Percentiles rank a stretch among this genome's conserved stretches.
phyloP scores from a whole-genome alignment of 2,888 invertebrate genomes.

The Drosophila sordidapex region DNA sequence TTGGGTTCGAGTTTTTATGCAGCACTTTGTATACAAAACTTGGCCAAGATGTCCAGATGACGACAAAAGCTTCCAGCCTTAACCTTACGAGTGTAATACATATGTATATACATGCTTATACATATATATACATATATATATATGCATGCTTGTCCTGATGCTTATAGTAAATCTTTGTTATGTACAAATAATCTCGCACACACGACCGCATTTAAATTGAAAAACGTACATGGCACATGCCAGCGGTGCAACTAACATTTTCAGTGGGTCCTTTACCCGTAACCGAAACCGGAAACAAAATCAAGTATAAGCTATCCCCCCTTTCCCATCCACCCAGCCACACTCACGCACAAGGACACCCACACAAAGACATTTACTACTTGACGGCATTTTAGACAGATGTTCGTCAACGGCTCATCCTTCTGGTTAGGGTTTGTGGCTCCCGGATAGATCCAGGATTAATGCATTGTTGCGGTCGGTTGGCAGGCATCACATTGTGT shows the following conservation, averaged over 20 bases:
- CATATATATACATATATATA: neutral
- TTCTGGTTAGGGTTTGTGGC: conserved; percentile 12
- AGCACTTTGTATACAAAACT: conserved; percentile 46
- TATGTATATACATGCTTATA: neutral
- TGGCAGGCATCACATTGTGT: conserved; percentile 49
- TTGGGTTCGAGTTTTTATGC: conserved; percentile 56
- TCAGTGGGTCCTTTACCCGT: conserved; percentile 32
- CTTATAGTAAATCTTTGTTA: conserved; percentile 75
- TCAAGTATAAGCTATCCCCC: conserved; percentile 10
- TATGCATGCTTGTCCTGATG: conserved; percentile 40
- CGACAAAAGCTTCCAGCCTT: conserved; percentile 16
- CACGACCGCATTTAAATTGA: conserved; percentile 82
- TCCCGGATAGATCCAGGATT: conserved; percentile 44
- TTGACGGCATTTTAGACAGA: conserved; percentile 28
- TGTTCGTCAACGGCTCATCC: conserved; percentile 39
- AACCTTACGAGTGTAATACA: conserved; percentile 12
- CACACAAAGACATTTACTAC: neutral
- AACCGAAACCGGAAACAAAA: conserved; percentile 48
- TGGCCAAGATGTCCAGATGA: conserved; percentile 46
- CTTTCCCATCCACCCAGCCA: neutral
- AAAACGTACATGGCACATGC: conserved; percentile 71
- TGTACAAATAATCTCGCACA: conserved; percentile 79
- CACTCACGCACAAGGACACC: neutral
- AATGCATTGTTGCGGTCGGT: conserved; percentile 70
- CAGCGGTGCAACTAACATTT: conserved; percentile 38